Conservation (phyloP, 2,113 vertebrate species). For the Xyrauchen texanus region DNA sequence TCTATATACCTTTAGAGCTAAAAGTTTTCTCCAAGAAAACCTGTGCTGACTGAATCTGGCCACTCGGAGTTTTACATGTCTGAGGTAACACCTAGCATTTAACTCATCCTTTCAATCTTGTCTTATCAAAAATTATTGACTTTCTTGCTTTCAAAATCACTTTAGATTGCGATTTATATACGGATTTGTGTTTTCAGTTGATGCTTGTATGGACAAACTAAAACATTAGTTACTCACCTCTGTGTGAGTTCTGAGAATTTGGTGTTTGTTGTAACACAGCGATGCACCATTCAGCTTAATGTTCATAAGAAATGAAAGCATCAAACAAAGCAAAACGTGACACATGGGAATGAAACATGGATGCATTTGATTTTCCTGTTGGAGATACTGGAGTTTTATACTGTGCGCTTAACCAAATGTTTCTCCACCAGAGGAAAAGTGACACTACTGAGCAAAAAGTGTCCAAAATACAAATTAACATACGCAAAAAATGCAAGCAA, state of each 20-base stretch:
- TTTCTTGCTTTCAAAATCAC: background rate
- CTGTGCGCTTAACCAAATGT: background rate
- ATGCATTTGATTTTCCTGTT: background rate
- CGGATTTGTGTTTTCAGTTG: too few species aligned
- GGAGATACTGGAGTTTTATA: background rate
- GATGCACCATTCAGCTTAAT: background rate
- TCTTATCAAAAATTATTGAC: background rate
- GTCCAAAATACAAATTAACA: background rate
- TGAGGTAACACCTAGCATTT: background rate
- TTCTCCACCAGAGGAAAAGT: constrained; percentile 3
- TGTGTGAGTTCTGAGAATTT: constrained; percentile 26
- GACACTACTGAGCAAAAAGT: background rate
- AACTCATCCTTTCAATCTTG: background rate
- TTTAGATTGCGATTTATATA: too few species aligned
- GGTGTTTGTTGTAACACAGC: constrained; percentile 36
- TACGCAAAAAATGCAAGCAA: too few species aligned
- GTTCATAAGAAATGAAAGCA: constrained; percentile 13
- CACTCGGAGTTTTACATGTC: background rate
- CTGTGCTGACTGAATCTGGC: constrained; percentile 17
- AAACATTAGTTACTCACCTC: background rate
- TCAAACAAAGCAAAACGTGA: constrained; percentile 1
- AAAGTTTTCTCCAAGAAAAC: background rate
- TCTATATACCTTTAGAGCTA: background rate
- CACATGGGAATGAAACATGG: background rate
- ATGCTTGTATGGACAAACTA: background rate